Evolutionary conservation across 2,888 invertebrate genomes (phyloP).

Genomic region (Zhengitettix transpicula): DNA sequence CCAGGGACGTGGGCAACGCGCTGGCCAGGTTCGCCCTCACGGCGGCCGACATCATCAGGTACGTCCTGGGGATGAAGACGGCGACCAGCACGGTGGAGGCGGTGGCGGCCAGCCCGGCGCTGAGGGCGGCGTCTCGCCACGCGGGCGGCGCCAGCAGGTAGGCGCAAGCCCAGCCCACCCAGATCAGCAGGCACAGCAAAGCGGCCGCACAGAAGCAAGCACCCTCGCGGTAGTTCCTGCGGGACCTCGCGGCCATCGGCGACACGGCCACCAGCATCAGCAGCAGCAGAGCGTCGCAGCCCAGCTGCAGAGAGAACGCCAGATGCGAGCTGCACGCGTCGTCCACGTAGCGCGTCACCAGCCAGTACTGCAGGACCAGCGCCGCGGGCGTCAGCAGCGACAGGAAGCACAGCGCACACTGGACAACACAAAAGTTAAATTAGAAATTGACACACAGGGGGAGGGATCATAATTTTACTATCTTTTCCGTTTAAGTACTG

Average conservation of each 20-base stretch:
- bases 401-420: not conserved
- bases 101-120: slow-evolving; percentile 41
- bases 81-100: slow-evolving; percentile 43
- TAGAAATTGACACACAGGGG: no score
- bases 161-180: slow-evolving; percentile 43
- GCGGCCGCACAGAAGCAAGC: slow-evolving; percentile 30
- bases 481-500: no score
- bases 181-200: slow-evolving; percentile 34
- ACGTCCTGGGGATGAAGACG: slow-evolving; percentile 51
- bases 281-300: slow-evolving; percentile 45
- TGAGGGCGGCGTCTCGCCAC: slow-evolving; percentile 35
- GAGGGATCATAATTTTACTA: no score
- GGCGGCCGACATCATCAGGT: slow-evolving; percentile 45
- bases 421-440: not conserved
- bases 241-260: slow-evolving; percentile 43
- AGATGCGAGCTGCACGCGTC: not conserved
- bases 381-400: not conserved
- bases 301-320: slow-evolving; percentile 1
- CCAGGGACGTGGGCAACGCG: slow-evolving; percentile 16
- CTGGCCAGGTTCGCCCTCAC: slow-evolving; percentile 35
- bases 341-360: not conserved
- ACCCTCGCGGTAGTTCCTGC: slow-evolving; percentile 52
- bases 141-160: slow-evolving; percentile 24
- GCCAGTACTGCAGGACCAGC: slow-evolving; percentile 4
- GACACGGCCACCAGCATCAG: slow-evolving; percentile 35